Base-by-base conservation (phyloP, 2,888 invertebrate species). In the Leistus spinibarbis region DNA sequence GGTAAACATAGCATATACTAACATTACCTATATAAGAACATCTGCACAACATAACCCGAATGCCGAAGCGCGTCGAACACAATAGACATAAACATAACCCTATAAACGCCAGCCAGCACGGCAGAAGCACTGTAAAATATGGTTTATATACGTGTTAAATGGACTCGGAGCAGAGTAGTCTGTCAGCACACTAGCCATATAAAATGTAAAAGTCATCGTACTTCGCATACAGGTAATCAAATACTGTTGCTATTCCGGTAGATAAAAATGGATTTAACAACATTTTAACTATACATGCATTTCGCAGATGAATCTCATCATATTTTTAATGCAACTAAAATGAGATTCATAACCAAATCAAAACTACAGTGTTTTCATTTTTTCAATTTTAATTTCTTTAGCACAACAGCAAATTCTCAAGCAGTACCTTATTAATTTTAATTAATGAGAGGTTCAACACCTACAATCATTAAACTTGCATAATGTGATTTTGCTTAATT, bases 81-180 rank as follows among this genome's bases (percentile, higher is more conserved):
- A 69, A 69, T 69, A 54, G 60, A 57, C 57, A 40, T 69, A 69
- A 57, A 69, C 69, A 60, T 69, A 68, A 68, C 68, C 60, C 24
- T 27, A 57, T 57, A 60, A 69, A 69, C 40, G 27, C 19, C 60
- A 57, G 24, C 9, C 40, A 40, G 40, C 40, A 40, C 23, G 17
- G 68, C 23, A 24, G 23, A 56, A 68, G 54, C 24, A 57, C 16
- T 54, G 54, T 68, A 68, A 68, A 68, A 19, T 68, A 56, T 27
- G 57, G 69, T 69, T 69, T 69, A 69, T 69, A 54, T 60, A 60
- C 40, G 27, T 68, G 66, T 66, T 66, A 53, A 66, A 54, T 53
- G 66, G n/a, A 40, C 40, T 40, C 40, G 40, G 10, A 10, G 40
- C 40, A 40, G 40, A 40, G 40, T 40, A 40, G 40, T 40, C 40